Base-by-base conservation (phyloP, 37 sponge, comb jelly and placozoan species). In the Amphimedon queenslandica region DNA sequence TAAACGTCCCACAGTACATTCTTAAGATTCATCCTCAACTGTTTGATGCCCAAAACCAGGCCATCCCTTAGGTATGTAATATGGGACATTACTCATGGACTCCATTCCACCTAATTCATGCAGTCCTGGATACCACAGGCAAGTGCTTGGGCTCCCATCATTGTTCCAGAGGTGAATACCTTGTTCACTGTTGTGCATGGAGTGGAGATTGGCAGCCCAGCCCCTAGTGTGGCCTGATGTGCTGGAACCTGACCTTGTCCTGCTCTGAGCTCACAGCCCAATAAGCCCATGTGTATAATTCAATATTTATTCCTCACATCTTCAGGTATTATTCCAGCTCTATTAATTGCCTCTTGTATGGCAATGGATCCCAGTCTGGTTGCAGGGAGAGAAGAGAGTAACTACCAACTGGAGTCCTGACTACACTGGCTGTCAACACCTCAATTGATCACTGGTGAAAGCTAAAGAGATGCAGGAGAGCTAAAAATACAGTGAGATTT, bases 31-130 rank as follows among this genome's bases (percentile, higher is more conserved):
- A 69, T 98, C 99, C 67, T 87, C 77, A 3, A 88, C 82, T 4
- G 57, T 40, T 75, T 90, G 91, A 55, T 94, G 91, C 21, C 95
- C 95, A 61, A 90, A 78, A 36, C 95, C 95, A 23, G 41, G 78
- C 2, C 95, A 37, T 0, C 84, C 95, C 67, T 72, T 86, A 30
- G 78, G 51, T 34, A 97, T 79, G 71, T 94, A 94, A 81, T 87
- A 94, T 10, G 99, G 99, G 13, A 98, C 99, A 40, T 98, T 86
- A 20, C 95, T 94, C 99, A 98, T 98, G 65, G 92, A 93, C 87
- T 98, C 99, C 99, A 98, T 98, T 31, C 99, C 99, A 37, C 99
- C 99, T 16, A 95, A 95, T 29, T 92, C 90, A 98, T 92, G 70
- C 88, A 65, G 53, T 94, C 99, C 61, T 88, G 88, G 25, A 74